A percentile compares a stretch with the other conserved stretches of the same genome.
Evolutionary conservation across 2,888 invertebrate genomes (phyloP).

Genomic region (Diaphora mendica): DNA sequence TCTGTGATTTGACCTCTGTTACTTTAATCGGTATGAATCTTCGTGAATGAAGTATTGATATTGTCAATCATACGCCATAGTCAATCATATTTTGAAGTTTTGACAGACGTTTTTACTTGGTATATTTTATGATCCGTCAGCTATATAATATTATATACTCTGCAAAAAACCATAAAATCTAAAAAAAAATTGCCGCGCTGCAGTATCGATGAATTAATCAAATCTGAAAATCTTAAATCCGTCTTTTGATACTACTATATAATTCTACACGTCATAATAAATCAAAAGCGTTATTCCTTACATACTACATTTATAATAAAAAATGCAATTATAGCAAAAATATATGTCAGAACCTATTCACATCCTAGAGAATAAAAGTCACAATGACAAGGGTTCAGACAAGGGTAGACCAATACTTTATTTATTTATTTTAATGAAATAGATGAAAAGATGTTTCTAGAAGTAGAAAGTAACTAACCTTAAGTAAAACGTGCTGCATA

Average conservation of each 20-base stretch:
- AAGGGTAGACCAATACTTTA: background rate
- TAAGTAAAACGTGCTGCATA: background rate
- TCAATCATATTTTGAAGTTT: background rate
- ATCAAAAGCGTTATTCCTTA: no score
- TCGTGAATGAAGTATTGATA: conserved; percentile 5
- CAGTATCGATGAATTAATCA: background rate
- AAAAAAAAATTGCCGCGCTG: background rate
- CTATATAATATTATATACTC: no score
- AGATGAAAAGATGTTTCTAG: background rate
- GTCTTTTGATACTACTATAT: background rate
- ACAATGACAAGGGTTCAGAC: background rate
- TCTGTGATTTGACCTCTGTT: conserved; percentile 34
- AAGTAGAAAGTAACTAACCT: background rate
- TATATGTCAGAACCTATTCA: background rate
- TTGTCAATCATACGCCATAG: background rate
- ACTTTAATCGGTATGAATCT: conserved; percentile 30
- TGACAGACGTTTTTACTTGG: background rate
- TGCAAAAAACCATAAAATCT: background rate
- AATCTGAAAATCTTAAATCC: background rate
- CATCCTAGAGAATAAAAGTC: background rate
- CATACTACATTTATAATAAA: no score
- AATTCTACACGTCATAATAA: background rate
- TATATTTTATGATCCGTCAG: background rate
- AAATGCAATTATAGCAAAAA: background rate
- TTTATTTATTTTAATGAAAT: background rate